Conservation (phyloP, 1,140 invertebrate species). For the Heliconius melpomene region DNA sequence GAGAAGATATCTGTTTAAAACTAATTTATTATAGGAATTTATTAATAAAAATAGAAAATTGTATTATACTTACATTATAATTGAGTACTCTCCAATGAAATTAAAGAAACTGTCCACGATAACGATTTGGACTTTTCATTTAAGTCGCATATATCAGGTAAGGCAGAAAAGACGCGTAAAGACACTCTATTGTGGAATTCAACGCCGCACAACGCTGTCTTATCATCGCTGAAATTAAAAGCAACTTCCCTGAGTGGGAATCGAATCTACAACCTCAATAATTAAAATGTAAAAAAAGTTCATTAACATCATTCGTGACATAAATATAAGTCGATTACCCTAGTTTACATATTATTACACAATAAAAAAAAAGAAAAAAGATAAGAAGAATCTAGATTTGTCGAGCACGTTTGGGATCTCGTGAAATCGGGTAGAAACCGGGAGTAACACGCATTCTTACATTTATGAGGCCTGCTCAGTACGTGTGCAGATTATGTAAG, state of each 20-base stretch:
- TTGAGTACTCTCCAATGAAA: too few species aligned
- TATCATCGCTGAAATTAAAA: neutral
- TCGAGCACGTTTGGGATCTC: slow-evolving; percentile 19
- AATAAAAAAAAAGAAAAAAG: neutral
- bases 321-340: neutral
- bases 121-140: neutral
- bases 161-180: neutral
- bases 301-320: neutral
- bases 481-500: slow-evolving; percentile 15
- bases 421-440: slow-evolving; percentile 16
- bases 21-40: too few species aligned
- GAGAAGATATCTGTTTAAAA: too few species aligned
- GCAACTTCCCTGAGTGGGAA: neutral
- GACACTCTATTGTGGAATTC: neutral
- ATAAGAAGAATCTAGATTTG: slow-evolving; percentile 1
- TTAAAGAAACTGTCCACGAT: too few species aligned
- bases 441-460: slow-evolving; percentile 18
- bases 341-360: neutral
- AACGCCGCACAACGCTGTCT: neutral
- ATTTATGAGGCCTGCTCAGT: slow-evolving; percentile 18
- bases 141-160: neutral
- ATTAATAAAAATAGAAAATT: too few species aligned
- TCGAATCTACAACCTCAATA: neutral
- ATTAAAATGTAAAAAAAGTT: too few species aligned
- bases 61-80: too few species aligned